Base-by-base conservation (phyloP, 2,888 invertebrate species). In the Amblyteles armatorius region DNA sequence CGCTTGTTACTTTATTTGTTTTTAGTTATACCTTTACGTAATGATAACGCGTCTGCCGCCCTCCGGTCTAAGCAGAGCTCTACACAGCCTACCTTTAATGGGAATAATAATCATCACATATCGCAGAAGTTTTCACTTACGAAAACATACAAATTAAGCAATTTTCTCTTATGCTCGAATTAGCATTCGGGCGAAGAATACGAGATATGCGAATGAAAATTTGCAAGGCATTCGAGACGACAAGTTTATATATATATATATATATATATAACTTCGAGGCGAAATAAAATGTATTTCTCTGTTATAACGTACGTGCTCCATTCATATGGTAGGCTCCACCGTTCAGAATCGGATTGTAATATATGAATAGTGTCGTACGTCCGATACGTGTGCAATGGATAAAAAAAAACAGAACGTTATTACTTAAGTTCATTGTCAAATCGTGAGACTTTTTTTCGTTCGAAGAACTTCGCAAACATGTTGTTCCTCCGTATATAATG, bases 311-410 rank as follows among this genome's bases (percentile, higher is more conserved):
- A 63, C 60, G 19, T 48, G 44, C 44, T 74, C 29, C 74, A 29
- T 74, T 48, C 7, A 65, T 50, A 63, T 22, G 19, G 26, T 72
- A 69, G 76, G 71, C 79, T 77, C 48, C 57, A 50, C 29, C 63
- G 71, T 80, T 84, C 71, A 69, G 60, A 71, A 55, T 76, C 65
- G 65, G 52, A 65, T 29, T 63, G 19, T 76, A 76, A 52, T 65
- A 52, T 84, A 79, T 86, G 87, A 87, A 85, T 88, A 87, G 73
- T 68, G 80, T 60, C 65, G 89, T 88, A 88, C 77, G 88, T 88
- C 87, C 87, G 87, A 89, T 89, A 87, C 79, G 87, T 87, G 90
- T 90, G 90, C 90, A 90, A 90, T 90, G 88, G 33, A 33, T 63
- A 13, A 36, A 57, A 13, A 36, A 57, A 57, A 40, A 50, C 16